Base-by-base conservation (phyloP, 2,113 vertebrate species). In the Tenrec ecaudatus region DNA sequence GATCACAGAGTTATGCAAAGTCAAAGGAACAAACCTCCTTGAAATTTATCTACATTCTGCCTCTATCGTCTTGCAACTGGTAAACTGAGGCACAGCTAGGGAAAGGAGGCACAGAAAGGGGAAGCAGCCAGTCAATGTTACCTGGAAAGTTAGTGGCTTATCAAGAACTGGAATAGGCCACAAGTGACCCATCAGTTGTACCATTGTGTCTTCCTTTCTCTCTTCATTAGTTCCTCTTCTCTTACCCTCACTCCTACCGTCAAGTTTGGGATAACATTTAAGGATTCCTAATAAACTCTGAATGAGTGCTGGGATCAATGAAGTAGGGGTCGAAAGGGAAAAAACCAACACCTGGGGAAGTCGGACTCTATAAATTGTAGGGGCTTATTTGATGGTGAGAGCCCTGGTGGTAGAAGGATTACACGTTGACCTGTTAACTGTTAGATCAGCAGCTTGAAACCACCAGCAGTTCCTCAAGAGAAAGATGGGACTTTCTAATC, bases 21-120 rank as follows among this genome's bases (percentile, higher is more conserved):
- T 82, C 81, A 94, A 86, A 93, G 77, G 68, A 79, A 64, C 57
- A 89, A 69, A 95, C 95, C 71, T 79, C 80, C 40, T 94, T 86
- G 43, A 69, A 62, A 77, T 36, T 62, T 64, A 68, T 91, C 40
- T 85, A 57, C 17, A 86, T 5, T 25, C 76, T 71, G 36, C 58
- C 92, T 90, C 84, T 19, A 11, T 40, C 29, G 82, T 75, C 92
- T 33, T 92, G 82, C 85, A 77, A n/a, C 66, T 82, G 76, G 66
- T 69, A 94, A 94, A 94, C 31, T 71, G 68, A 96, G 68, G 57
- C 76, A 82, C 57, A 75, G 64, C 40, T 81, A 87, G 20, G 73
- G 38, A 73, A 19, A 92, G 73, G 58, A 58, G 25, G 88, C 83
- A 77, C 47, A 76, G 58, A 92, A 96, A 90, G 89, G 78, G 25